These are phyloP conservation scores for Pelodiscus sinensis DNA, from an alignment of 2,113 vertebrate species.

Conservation along the genomic window DNA sequence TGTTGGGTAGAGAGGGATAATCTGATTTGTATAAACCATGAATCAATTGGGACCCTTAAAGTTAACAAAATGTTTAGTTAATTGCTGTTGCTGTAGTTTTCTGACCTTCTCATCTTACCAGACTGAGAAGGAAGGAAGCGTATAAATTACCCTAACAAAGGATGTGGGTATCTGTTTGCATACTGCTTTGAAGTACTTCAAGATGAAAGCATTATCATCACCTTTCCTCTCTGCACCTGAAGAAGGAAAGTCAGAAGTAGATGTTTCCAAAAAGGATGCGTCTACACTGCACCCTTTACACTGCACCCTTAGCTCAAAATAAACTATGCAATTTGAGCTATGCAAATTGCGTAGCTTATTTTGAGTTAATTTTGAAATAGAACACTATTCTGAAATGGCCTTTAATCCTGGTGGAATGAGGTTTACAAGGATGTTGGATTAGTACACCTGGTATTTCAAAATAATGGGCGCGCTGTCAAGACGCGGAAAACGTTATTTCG, in stretches of 20 bases:
- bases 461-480: no score
- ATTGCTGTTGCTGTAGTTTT: neutral
- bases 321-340: no score
- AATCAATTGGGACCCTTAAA: neutral
- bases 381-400: no score
- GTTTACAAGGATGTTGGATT: no score
- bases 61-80: neutral
- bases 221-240: neutral
- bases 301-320: no score
- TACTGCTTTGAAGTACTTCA: neutral
- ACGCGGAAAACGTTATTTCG: no score
- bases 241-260: neutral
- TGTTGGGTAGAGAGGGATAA: neutral
- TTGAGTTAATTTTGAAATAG: no score
- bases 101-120: neutral
- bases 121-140: neutral
- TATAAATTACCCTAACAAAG: neutral
- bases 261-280: neutral
- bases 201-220: neutral
- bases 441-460: no score
- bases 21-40: neutral
- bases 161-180: neutral
- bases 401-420: no score
- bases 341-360: no score
- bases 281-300: no score